Base-by-base conservation (phyloP, 1,140 invertebrate species). In the Bombus waltoni region DNA sequence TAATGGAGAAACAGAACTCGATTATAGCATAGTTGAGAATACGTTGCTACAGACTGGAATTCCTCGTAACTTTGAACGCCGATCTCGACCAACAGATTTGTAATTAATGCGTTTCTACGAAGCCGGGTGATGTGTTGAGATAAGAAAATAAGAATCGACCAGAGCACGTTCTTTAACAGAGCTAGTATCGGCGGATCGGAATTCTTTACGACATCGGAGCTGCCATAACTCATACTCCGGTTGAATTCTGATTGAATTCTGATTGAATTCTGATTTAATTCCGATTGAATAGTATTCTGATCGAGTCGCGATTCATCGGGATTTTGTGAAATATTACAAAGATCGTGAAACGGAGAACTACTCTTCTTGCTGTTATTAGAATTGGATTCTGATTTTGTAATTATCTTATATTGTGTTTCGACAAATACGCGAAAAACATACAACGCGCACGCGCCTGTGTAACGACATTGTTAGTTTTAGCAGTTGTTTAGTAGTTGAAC, bases 101-200 rank as follows among this genome's bases (percentile, higher is more conserved):
- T 40, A 76, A 76, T 76, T 76, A 40, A 76, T 76, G 74, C 53
- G 74, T 76, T 76, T 76, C 53, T 40, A 15, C 35, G 22, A 25
- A 40, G 53, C 35, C 25, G 25, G 3, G 25, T 59, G 74, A 76
- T 59, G 25, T 59, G 35, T 76, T n/a, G 2, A 59, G 74, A 59
- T 76, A 76, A 59, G 74, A 57, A 53, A 57, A 76, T 59, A 35
- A 22, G 32, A 57, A 75, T 75, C 73, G 47, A 57, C 57, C 73
- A 11, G 25, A 76, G 73, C 38, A 3, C 22, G 18, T 75, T 38
- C 32, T 32, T 32, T 32, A 32, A 59, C 40, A n/a, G 11, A 76
- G 40, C 35, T 76, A n/a, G 53, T n/a, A 59, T 76, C 8, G 74
- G 25, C 25, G 13, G 53, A n/a, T 13, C 18, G 74, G 53, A 59